Percentiles rank a stretch among this genome's conserved stretches.
These are phyloP conservation scores for Germaria angustata DNA, from an alignment of 2,888 invertebrate species.

Conservation along the genomic window DNA sequence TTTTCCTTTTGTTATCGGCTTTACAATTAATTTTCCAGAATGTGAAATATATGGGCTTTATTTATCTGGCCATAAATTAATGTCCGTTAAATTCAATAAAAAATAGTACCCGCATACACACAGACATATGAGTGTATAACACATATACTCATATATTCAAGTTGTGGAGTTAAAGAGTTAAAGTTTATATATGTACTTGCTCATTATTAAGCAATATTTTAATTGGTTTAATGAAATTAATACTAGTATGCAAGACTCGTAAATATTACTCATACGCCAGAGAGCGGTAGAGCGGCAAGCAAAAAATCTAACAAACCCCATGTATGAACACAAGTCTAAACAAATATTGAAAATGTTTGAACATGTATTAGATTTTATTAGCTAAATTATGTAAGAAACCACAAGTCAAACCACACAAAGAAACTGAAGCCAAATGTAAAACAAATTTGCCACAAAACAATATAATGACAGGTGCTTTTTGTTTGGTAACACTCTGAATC, in stretches of 20 bases:
- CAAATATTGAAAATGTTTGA: conserved; percentile 9
- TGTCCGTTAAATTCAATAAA: background rate
- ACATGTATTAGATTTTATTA: background rate
- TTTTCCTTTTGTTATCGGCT: background rate
- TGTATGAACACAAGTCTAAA: background rate
- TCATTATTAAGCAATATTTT: conserved; percentile 44
- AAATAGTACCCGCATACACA: background rate
- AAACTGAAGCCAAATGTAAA: conserved; percentile 34
- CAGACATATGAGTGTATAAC: too few relatives aligned
- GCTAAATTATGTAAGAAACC: conserved; percentile 14
- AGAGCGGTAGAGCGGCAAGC: background rate
- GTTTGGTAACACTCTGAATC: conserved; percentile 27
- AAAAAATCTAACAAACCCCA: background rate
- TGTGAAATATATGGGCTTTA: conserved; percentile 18
- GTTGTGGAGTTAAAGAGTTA: too few relatives aligned
- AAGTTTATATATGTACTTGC: too few relatives aligned
- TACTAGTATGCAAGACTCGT: background rate
- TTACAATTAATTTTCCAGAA: background rate
- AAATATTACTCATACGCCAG: conserved; percentile 54
- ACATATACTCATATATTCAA: too few relatives aligned
- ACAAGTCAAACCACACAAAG: conserved; percentile 4
- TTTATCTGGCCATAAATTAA: conserved; percentile 49
- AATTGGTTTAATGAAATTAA: conserved; percentile 37
- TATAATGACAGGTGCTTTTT: conserved; percentile 64
- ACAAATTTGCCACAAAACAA: conserved; percentile 47